A percentile compares a stretch with the other conserved stretches of the same genome.
phyloP scores from a whole-genome alignment of 2,888 invertebrate genomes.

The Malacosoma neustria region DNA sequence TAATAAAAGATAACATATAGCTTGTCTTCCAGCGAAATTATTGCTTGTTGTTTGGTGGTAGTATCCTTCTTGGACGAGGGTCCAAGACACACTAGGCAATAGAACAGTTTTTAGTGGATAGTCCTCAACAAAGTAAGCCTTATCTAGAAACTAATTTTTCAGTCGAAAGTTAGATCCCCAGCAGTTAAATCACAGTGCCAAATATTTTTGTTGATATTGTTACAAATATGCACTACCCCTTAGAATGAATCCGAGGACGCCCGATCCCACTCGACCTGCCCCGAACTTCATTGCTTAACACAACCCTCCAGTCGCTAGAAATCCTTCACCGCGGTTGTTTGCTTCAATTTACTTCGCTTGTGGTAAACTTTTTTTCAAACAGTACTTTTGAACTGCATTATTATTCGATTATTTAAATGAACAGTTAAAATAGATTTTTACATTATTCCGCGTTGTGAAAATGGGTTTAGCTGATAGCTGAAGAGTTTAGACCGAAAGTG shows the following conservation, averaged over 20 bases:
- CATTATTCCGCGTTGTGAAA: slow-evolving; percentile 9
- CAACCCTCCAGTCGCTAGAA: slow-evolving; percentile 33
- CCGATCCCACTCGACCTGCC: slow-evolving; percentile 19
- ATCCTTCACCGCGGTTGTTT: slow-evolving; percentile 32
- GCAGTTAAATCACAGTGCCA: too few relatives aligned
- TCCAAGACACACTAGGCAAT: too few relatives aligned
- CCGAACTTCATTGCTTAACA: slow-evolving; percentile 3
- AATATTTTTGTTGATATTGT: too few relatives aligned
- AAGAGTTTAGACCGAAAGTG: slow-evolving; percentile 29
- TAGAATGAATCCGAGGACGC: slow-evolving; percentile 9
- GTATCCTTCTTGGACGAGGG: too few relatives aligned
- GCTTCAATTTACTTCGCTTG: slow-evolving; percentile 27
- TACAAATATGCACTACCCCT: slow-evolving; percentile 2
- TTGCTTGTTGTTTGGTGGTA: too few relatives aligned
- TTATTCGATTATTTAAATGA: slow-evolving; percentile 4
- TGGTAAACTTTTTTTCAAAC: slow-evolving; percentile 49
- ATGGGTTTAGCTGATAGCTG: slow-evolving; percentile 37
- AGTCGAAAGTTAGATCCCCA: too few relatives aligned
- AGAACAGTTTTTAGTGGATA: too few relatives aligned
- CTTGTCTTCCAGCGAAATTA: too few relatives aligned
- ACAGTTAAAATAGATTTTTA: background rate
- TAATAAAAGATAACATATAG: too few relatives aligned
- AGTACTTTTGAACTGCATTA: slow-evolving; percentile 35
- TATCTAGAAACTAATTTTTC: too few relatives aligned
- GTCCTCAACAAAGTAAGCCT: too few relatives aligned